A percentile compares a stretch with the other conserved stretches of the same genome.
phyloP scores from a whole-genome alignment of 2,113 vertebrate genomes.

The Piaya cayana region DNA sequence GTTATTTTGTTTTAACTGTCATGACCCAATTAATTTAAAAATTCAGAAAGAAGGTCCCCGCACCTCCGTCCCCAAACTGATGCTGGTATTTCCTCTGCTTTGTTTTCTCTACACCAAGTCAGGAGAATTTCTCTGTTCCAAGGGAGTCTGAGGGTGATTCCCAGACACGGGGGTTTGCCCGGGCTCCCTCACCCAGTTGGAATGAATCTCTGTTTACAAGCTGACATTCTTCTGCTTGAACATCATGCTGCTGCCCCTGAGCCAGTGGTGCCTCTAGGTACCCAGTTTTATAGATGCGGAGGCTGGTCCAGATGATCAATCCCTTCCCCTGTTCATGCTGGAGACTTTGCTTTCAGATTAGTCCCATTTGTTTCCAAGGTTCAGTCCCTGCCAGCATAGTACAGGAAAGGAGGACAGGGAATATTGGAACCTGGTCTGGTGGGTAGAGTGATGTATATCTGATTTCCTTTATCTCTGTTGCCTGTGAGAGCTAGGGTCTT shows the following conservation, averaged over 20 bases:
- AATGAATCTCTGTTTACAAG: not conserved
- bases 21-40: not conserved
- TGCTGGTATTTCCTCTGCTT: not conserved
- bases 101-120: not conserved
- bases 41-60: not conserved
- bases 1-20: not conserved
- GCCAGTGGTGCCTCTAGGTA: not conserved
- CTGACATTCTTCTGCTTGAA: not conserved
- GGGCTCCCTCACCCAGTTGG: not conserved
- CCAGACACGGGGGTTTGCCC: not conserved
- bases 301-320: accelerated
- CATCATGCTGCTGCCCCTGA: accelerated
- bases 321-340: not conserved
- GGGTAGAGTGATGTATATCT: not conserved
- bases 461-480: not conserved
- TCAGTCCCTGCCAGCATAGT: not conserved
- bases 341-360: not conserved
- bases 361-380: not conserved
- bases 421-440: not conserved
- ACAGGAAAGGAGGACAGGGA: not conserved
- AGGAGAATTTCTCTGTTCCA: not conserved
- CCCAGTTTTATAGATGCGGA: not conserved
- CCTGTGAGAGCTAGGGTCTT: not conserved
- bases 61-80: not conserved
- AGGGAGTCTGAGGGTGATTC: not conserved